Base-by-base conservation (phyloP, 30 jellyfish, hydroid and myxozoan species). In the Turritopsis dohrnii region DNA sequence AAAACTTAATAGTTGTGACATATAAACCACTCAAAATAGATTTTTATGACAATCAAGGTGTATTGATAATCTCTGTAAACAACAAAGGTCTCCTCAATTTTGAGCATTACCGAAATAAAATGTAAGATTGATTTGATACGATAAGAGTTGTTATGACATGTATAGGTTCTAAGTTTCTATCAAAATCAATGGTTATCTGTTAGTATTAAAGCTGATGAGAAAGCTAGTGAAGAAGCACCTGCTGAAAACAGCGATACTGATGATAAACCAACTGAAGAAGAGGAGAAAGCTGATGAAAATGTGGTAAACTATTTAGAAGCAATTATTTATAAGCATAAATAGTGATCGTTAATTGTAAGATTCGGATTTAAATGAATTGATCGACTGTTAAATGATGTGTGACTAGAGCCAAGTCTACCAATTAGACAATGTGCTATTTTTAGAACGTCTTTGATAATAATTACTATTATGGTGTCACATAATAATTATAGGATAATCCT, bases 91-190 rank as follows among this genome's bases (percentile, higher is more conserved):
- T 88, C 75, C 88, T 93, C 96, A 93, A 88, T 82, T 88, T 88
- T 88, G 98, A 93, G 71, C 98, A 93, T 74, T 93, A 93, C 95
- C 74, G 98, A 52, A 81, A 28, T 29, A 91, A 83, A 73, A 79
- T 69, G 97, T 91, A 29, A 83, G 97, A 65, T 20, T 21, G 29
- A 1, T 79, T 22, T 21, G 23, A 1, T 74, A 4, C 8, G 5
- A 13, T 21, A 17, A 17, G 18, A 3, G 60, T 13, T 41, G 60
- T 41, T 41, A 13, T 5, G 60, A 13, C 60, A 7, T 1, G 8
- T 74, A 8, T 74, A 4, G 60, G 3, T 30, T 8, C 60, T 28
- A 7, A 4, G 83, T 22, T 74, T 25, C 13, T 1, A 3, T 21
- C n/a, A n/a, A 41, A 5, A 1, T 41, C 60, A 5, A 41, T 13